Base-by-base conservation (phyloP, 2,888 invertebrate genomes). In the Tetragonisca angustula region DNA sequence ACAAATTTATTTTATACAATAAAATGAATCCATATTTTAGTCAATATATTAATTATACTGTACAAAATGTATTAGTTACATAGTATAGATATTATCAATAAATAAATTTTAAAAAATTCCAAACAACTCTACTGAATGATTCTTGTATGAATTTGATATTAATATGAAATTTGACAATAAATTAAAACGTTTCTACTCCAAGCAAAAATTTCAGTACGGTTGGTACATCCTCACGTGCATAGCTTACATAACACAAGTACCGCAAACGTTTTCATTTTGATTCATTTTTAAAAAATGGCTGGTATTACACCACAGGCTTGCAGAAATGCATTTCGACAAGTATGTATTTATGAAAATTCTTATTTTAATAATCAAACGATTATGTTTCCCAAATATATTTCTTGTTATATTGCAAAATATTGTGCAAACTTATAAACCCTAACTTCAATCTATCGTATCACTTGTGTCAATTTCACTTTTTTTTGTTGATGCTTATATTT, bases 311-410 rank as follows among this genome's bases (percentile, higher is more conserved):
- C 94, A 80, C 91, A 92, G 68, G 89, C 91, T 61, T 93, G 93
- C 86, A 90, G 91, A 90, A 93, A 91, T 90, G 92, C 86, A 59
- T 84, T 94, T 52, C 90, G 89, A 77, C 94, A 93, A 89, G 94
- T 94, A 43, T 91, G 90, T 91, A 78, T 5, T 21, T 17, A 0
- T 1, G 56, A 61, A 67, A 74, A 32, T 1, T 9, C 21, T 4
- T 27, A 4, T 32, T n/a, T 36, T 1, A 15, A 49, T 6, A 68
- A 73, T 62, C 24, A 52, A 13, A 17, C 13, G 56, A 56, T 56
- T 59, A 15, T 49, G 15, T 24, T 54, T 9, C 5, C 13, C 27
- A 21, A 21, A 56, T 4, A 13, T 73, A 43, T 5, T n/a, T 61
- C 21, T 9, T 36, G 65, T 77, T 74, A 56, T 64, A n/a, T 81